phyloP scores from a whole-genome alignment of 2,888 invertebrate species.

The Macrosoma leucophasiata region DNA sequence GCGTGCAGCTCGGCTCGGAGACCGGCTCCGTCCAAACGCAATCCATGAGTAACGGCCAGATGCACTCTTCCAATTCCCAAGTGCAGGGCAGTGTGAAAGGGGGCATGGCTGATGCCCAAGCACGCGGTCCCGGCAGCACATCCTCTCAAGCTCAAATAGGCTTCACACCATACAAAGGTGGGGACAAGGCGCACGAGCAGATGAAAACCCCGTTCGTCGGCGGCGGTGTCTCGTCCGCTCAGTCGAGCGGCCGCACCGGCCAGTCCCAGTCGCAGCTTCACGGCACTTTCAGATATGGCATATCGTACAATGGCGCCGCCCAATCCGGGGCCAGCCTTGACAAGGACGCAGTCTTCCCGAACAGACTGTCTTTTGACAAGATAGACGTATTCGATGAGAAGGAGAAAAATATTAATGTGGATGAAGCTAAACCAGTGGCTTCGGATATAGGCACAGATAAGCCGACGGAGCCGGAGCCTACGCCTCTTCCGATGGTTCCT shows the following conservation, averaged over 20 bases:
- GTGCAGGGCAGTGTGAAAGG: conserved; percentile 89
- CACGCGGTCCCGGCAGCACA: conserved; percentile 88
- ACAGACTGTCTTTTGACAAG: conserved; percentile 57
- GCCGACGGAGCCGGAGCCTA: no score
- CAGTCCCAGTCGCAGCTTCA: conserved; percentile 89
- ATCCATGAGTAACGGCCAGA: conserved; percentile 83
- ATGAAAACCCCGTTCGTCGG: conserved; percentile 80
- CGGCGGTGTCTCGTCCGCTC: conserved; percentile 86
- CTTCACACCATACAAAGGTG: conserved; percentile 83
- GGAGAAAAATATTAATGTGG: conserved; percentile 55
- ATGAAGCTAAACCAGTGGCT: conserved; percentile 30
- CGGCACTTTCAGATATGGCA: conserved; percentile 86
- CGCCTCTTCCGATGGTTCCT: conserved; percentile 11
- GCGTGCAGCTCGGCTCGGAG: conserved; percentile 84
- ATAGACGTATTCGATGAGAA: conserved; percentile 60
- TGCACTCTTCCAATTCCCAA: conserved; percentile 86
- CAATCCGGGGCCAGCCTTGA: conserved; percentile 86
- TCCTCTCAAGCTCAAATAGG: conserved; percentile 93
- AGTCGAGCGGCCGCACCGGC: conserved; percentile 83
- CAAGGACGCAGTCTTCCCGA: conserved; percentile 68
- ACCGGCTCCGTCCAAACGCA: conserved; percentile 85
- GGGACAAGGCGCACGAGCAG: conserved; percentile 66
- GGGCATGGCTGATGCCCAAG: conserved; percentile 90
- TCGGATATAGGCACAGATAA: no score
- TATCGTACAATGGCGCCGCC: conserved; percentile 86